Conservation (phyloP, 2,113 vertebrate genomes). For the Heliornis fulica region DNA sequence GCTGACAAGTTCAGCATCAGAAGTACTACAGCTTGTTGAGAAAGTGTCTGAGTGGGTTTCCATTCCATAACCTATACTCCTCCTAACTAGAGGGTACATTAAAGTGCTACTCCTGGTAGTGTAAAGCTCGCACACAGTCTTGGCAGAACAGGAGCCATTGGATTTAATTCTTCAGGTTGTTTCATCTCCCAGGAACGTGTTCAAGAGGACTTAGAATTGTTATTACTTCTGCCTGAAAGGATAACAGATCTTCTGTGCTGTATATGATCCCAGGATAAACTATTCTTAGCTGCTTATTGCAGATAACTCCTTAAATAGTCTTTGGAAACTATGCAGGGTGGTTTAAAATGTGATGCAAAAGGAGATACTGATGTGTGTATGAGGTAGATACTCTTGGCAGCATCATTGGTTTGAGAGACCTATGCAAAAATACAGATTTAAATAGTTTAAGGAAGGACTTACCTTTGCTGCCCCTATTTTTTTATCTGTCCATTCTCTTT, state of each 20-base stretch:
- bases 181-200: conserved; percentile 52
- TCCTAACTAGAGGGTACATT: neutral
- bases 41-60: neutral
- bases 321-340: neutral
- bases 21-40: neutral
- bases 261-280: conserved; percentile 19
- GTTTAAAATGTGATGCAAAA: neutral
- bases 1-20: neutral
- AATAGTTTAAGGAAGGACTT: neutral
- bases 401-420: neutral
- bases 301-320: conserved; percentile 62
- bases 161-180: conserved; percentile 26
- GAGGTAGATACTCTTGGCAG: neutral
- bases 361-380: neutral
- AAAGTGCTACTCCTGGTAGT: neutral
- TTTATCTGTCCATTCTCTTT: neutral
- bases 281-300: conserved; percentile 42
- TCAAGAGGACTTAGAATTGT: conserved; percentile 27
- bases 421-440: neutral
- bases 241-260: conserved; percentile 28
- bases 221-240: conserved; percentile 46
- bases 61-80: neutral
- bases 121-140: neutral
- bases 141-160: conserved; percentile 6
- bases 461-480: neutral